Percentiles rank a stretch among this genome's conserved stretches.
phyloP scores from a whole-genome alignment of 2,888 invertebrate genomes.

The Clepsis dumicolana region DNA sequence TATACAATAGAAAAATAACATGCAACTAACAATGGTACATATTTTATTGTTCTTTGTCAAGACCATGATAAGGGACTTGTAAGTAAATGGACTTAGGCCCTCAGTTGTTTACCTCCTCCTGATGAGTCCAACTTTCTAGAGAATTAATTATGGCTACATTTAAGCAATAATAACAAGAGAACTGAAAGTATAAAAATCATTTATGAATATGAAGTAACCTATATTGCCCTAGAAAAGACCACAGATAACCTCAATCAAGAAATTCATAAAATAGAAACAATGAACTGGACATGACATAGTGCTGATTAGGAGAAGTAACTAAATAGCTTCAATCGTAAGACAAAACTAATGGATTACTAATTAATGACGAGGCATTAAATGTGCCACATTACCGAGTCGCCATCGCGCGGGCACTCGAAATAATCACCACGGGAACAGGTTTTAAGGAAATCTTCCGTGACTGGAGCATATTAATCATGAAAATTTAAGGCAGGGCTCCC shows the following conservation, averaged over 20 bases:
- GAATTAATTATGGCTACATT: not conserved
- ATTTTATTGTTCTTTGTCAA: not conserved
- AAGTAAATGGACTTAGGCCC: not conserved
- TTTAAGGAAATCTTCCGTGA: slow-evolving; percentile 26
- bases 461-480: slow-evolving; percentile 11
- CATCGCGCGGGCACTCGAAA: slow-evolving; percentile 1
- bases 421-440: slow-evolving; percentile 20
- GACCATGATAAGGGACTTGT: not conserved
- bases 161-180: not conserved
- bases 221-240: slow-evolving; percentile 25
- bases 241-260: slow-evolving; percentile 21
- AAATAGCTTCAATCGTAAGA: not conserved
- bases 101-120: slow-evolving; percentile 1
- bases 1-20: not conserved
- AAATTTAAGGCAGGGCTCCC: slow-evolving; percentile 29
- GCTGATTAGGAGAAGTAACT: not conserved
- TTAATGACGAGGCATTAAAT: slow-evolving; percentile 39
- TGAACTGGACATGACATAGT: not conserved
- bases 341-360: slow-evolving; percentile 9
- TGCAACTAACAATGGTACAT: not conserved
- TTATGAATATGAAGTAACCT: slow-evolving; percentile 25
- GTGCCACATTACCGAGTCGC: slow-evolving; percentile 38
- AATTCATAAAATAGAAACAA: slow-evolving; percentile 17
- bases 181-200: not conserved
- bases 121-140: not conserved